Conservation (phyloP, 2,113 vertebrate genomes). For the Salvelinus alpinus region DNA sequence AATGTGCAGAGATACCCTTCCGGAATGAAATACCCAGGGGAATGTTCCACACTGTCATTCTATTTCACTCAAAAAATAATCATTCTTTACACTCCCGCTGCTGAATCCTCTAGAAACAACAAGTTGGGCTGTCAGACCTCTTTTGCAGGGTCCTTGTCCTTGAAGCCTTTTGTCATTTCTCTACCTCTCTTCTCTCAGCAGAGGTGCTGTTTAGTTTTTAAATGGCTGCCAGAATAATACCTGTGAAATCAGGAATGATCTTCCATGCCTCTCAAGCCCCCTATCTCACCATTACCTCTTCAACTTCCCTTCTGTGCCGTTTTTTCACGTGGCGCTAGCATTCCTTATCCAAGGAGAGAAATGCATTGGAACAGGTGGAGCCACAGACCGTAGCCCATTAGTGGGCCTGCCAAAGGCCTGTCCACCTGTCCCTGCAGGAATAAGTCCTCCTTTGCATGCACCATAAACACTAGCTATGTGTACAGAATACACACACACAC, state of each 20-base stretch:
- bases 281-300: slow-evolving; percentile 46
- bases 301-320: neutral
- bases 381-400: slow-evolving; percentile 72
- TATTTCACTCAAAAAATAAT: slow-evolving; percentile 52
- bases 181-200: slow-evolving; percentile 26
- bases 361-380: slow-evolving; percentile 69
- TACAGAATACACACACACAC: slow-evolving; percentile 22
- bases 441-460: slow-evolving; percentile 66
- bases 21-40: slow-evolving; percentile 57
- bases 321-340: neutral
- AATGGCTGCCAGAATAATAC: slow-evolving; percentile 57
- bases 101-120: slow-evolving; percentile 55
- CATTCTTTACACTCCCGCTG: slow-evolving; percentile 57
- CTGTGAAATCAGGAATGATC: slow-evolving; percentile 63
- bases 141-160: slow-evolving; percentile 50
- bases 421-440: slow-evolving; percentile 59
- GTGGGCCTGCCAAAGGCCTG: slow-evolving; percentile 62
- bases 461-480: slow-evolving; percentile 53
- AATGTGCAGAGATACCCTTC: slow-evolving; percentile 58
- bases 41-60: slow-evolving; percentile 67
- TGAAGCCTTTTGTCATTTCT: slow-evolving; percentile 58
- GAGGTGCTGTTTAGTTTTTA: slow-evolving; percentile 50
- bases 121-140: slow-evolving; percentile 53
- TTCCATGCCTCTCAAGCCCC: slow-evolving; percentile 57
- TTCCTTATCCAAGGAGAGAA: slow-evolving; percentile 56